These are phyloP conservation scores for Caiman crocodilus DNA, from an alignment of 2,797 vertebrate genomes.

Conservation along the genomic window DNA sequence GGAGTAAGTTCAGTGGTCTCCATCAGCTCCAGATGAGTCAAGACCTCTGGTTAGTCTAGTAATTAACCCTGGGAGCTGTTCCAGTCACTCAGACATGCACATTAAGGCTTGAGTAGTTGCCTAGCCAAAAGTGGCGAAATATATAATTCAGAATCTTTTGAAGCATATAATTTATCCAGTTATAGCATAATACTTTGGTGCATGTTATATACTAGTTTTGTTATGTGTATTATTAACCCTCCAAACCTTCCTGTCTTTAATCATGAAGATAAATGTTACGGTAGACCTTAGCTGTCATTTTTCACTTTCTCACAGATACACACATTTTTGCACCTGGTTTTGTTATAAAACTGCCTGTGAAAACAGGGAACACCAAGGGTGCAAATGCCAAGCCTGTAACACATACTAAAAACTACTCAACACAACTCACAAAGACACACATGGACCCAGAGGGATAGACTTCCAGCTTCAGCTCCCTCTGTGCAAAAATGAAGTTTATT, in stretches of 20 bases:
- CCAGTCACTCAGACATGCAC: slow-evolving; percentile 42
- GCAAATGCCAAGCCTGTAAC: not conserved
- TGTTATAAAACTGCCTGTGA: not conserved
- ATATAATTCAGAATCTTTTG: slow-evolving; percentile 38
- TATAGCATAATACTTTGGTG: slow-evolving; percentile 17
- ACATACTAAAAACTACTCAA: no score
- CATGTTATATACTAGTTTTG: slow-evolving; percentile 4
- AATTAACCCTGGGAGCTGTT: slow-evolving; percentile 62
- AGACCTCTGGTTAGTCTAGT: slow-evolving; percentile 41
- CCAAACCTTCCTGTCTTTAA: not conserved
- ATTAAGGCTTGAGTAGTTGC: not conserved
- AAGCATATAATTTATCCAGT: slow-evolving; percentile 64
- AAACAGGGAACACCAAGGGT: not conserved
- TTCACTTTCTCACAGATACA: not conserved
- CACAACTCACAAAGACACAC: no score
- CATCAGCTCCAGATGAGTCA: slow-evolving; percentile 47
- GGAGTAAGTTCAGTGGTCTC: slow-evolving; percentile 17
- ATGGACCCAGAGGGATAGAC: no score
- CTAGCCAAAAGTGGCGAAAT: slow-evolving; percentile 7
- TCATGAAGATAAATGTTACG: not conserved
- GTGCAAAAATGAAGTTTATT: no score
- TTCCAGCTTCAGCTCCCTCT: no score
- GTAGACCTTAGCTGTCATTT: not conserved
- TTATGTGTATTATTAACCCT: slow-evolving; percentile 42
- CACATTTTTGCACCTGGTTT: not conserved